phyloP scores from a whole-genome alignment of 2,888 invertebrate species.

The Neoascia interrupta region DNA sequence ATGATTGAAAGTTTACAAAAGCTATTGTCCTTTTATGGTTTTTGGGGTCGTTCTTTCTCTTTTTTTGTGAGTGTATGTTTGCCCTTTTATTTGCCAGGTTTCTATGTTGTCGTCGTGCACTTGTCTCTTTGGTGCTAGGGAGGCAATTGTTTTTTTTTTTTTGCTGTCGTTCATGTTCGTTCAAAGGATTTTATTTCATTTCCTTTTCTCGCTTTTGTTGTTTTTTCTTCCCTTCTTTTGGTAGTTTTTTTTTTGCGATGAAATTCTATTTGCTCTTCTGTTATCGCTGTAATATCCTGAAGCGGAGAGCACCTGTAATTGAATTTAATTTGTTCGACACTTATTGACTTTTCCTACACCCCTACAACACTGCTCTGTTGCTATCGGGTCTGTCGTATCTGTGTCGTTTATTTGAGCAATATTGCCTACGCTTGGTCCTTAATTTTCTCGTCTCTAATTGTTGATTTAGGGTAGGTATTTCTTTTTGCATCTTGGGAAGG shows the following conservation, averaged over 20 bases:
- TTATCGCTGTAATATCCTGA: conserved; percentile 69
- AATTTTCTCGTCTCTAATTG: conserved; percentile 39
- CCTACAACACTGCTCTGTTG: not conserved
- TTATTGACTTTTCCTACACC: conserved; percentile 63
- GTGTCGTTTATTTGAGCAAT: conserved; percentile 57
- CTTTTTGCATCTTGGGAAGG: not conserved
- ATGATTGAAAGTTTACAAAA: conserved; percentile 70
- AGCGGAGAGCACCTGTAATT: conserved; percentile 69
- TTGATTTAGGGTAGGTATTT: conserved; percentile 23
- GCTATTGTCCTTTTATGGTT: conserved; percentile 69
- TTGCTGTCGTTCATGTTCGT: conserved; percentile 38
- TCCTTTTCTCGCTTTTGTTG: conserved; percentile 41
- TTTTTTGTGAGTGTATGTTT: conserved; percentile 1
- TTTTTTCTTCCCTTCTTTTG: conserved; percentile 8
- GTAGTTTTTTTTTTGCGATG: conserved; percentile 36
- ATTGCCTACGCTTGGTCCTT: conserved; percentile 35
- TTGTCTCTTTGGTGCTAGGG: conserved; percentile 26
- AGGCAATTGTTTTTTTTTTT: conserved; percentile 39
- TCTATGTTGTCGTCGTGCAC: conserved; percentile 35
- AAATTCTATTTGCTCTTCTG: conserved; percentile 68
- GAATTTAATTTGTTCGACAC: conserved; percentile 70
- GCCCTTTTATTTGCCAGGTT: conserved; percentile 18
- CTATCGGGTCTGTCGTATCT: conserved; percentile 32
- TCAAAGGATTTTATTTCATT: conserved; percentile 68
- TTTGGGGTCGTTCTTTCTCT: conserved; percentile 38